Evolutionary conservation across 30 jellyfish, hydroid and myxozoan species (phyloP), one percentile per base, ranked within the genome.

Genomic region (Hydra vulgaris): DNA sequence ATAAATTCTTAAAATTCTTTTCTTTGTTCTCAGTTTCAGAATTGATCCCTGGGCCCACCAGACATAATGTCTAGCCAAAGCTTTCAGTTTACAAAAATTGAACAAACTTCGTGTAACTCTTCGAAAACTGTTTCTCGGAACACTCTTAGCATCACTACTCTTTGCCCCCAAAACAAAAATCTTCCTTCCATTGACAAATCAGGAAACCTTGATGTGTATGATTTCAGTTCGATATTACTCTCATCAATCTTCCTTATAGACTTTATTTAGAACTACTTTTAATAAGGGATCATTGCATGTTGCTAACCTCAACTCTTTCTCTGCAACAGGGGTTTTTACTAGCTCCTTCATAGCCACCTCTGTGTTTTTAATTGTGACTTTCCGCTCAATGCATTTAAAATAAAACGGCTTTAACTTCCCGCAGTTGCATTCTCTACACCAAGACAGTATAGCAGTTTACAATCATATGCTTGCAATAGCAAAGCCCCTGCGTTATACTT

Each of bases 401-500:
- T 92, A 7, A 83, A 83, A 27, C 91, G 27, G 54, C 80, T 53
- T 84, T 81, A 18, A 0, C 70, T n/a, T 23, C 72, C 95, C 15
- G 86, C 86, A 24, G 54, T 82, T 25, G 79, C 94, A 24, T 82
- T 82, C 66, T 76, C 61, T 7, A 53, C 73, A 21, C 88, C 54
- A 8, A 27, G 66, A 17, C 95, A 0, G 24, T 17, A 73, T 18
- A 66, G 25, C 53, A 85, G 26, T 12, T 25, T 71, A 40, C 69
- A 85, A 22, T 71, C 18, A 54, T 71, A 40, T 40, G 82, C 25
- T 80, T 0, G 21, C 71, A 61, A 40, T 23, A 86, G 26, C 66
- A 86, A 56, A 17, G 95, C 95, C n/a, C 95, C 95, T 70, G 12
- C 95, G 17, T 70, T 23, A 89, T 21, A 83, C 61, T 72, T 90